Conservation (phyloP, 2,113 vertebrate species). For the Danionella cerebrum region DNA sequence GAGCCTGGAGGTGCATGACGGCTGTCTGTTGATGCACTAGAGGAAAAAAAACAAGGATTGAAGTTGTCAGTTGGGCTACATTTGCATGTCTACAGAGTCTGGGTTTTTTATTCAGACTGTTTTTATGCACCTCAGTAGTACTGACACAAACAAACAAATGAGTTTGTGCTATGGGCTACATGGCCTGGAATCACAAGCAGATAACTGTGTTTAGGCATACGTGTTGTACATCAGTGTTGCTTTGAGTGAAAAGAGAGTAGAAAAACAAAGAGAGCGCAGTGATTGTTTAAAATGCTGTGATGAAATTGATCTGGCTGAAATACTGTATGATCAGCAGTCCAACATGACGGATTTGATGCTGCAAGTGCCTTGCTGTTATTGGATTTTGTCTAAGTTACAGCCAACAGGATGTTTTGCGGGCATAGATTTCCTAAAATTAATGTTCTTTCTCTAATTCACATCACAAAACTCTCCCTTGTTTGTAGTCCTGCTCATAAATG, state of each 20-base stretch:
- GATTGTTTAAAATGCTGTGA: neutral
- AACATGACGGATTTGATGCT: neutral
- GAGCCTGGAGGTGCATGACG: slow-evolving; percentile 31
- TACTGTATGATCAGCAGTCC: neutral
- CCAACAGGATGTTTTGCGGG: neutral
- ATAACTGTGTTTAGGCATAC: neutral
- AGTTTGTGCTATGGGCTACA: neutral
- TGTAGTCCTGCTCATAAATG: no score
- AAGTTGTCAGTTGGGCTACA: slow-evolving; percentile 8
- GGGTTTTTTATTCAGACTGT: neutral
- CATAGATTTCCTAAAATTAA: neutral
- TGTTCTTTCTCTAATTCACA: no score
- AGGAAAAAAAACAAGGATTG: slow-evolving; percentile 1
- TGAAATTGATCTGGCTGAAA: neutral
- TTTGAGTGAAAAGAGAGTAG: neutral
- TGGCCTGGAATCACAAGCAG: neutral
- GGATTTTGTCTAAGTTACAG: neutral
- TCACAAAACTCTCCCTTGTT: no score
- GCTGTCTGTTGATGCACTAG: slow-evolving; percentile 31
- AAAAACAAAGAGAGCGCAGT: neutral
- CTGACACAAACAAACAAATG: neutral
- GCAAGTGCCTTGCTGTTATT: neutral
- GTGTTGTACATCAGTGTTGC: neutral
- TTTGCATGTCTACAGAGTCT: slow-evolving; percentile 13
- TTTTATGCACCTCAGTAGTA: neutral